phyloP scores from a whole-genome alignment of 2,888 invertebrate species.

The Zhuqinia jingwanae region DNA sequence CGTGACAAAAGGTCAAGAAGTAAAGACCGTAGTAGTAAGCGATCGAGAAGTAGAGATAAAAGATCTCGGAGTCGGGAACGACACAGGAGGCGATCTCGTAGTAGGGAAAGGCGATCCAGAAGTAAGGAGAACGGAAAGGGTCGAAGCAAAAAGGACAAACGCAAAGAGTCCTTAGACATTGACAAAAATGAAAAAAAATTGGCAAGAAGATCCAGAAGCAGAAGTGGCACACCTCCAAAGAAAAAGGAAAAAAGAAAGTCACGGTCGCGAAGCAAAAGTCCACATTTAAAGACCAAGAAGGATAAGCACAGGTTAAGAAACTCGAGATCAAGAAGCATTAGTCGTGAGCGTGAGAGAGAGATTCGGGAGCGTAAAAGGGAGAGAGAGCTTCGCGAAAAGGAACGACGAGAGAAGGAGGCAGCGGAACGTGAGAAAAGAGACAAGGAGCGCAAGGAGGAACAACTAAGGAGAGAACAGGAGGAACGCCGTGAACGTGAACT shows the following conservation, averaged over 20 bases:
- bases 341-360: slow-evolving; percentile 64
- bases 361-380: slow-evolving; percentile 65
- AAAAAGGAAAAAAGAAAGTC: slow-evolving; percentile 65
- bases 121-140: slow-evolving; percentile 60
- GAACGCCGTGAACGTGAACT: slow-evolving; percentile 72
- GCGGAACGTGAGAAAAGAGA: slow-evolving; percentile 67
- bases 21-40: slow-evolving; percentile 50
- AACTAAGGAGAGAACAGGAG: slow-evolving; percentile 57
- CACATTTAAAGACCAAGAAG: slow-evolving; percentile 48
- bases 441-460: slow-evolving; percentile 66
- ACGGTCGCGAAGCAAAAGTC: slow-evolving; percentile 62
- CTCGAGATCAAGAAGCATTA: slow-evolving; percentile 66
- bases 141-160: slow-evolving; percentile 40
- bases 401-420: slow-evolving; percentile 68
- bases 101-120: slow-evolving; percentile 55
- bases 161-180: slow-evolving; percentile 53
- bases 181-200: slow-evolving; percentile 65
- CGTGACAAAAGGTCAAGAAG: slow-evolving; percentile 63
- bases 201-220: slow-evolving; percentile 65
- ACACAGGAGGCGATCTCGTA: slow-evolving; percentile 61
- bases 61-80: slow-evolving; percentile 63
- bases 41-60: slow-evolving; percentile 57
- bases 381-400: slow-evolving; percentile 64
- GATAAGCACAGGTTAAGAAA: slow-evolving; percentile 47
- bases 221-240: slow-evolving; percentile 64